A percentile compares a stretch with the other conserved stretches of the same genome.
Evolutionary conservation across 2,113 vertebrate species (phyloP).

Genomic region (Poeciliopsis occidentalis): DNA sequence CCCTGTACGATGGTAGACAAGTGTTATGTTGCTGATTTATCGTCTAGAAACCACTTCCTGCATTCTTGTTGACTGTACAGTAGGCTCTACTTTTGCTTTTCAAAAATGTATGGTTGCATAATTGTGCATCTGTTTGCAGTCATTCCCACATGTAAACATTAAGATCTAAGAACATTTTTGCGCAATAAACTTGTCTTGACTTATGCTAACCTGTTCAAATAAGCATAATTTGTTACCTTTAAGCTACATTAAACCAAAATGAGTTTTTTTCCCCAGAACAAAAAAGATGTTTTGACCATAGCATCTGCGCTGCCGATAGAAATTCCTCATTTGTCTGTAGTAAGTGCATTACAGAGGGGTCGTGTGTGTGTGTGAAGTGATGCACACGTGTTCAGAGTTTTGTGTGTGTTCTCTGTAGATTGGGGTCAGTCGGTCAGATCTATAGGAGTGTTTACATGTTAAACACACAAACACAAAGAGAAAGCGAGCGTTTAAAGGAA

Average conservation of each 20-base stretch:
- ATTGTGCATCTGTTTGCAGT: too few species aligned
- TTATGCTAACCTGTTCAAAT: too few species aligned
- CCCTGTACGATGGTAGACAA: too few species aligned
- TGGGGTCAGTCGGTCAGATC: conserved; percentile 44
- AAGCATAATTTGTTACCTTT: too few species aligned
- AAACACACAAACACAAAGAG: conserved; percentile 43
- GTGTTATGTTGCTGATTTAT: too few species aligned
- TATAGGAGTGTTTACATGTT: conserved; percentile 62
- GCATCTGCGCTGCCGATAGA: conserved; percentile 15
- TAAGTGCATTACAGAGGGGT: background rate
- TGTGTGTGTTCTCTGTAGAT: conserved; percentile 33
- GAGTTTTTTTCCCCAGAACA: background rate
- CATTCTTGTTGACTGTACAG: too few species aligned
- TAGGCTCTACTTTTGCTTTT: too few species aligned
- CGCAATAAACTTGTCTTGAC: too few species aligned
- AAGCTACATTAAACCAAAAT: background rate
- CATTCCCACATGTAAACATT: too few species aligned
- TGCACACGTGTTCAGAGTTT: conserved; percentile 16
- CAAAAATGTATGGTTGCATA: too few species aligned
- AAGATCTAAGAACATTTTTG: too few species aligned
- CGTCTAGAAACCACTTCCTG: too few species aligned
- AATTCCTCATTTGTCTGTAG: conserved; percentile 31
- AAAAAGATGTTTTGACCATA: conserved; percentile 17
- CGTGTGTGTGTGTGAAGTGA: conserved; percentile 7
- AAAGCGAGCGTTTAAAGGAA: conserved; percentile 34